Conservation (phyloP, 2,797 vertebrate species). For the Galagoides demidoff region DNA sequence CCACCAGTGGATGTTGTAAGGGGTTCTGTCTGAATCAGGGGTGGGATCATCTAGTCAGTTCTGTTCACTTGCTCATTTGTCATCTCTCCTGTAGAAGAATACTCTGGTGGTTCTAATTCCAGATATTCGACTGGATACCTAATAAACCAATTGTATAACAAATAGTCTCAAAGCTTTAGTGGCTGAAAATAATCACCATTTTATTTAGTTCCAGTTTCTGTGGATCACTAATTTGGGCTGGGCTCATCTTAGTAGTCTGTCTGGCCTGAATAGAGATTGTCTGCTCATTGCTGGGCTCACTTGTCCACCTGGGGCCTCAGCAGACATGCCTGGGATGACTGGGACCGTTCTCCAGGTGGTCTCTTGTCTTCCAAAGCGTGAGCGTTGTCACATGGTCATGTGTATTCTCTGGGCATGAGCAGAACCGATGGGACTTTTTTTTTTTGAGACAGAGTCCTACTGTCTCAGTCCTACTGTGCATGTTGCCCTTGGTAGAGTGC, state of each 20-base stretch:
- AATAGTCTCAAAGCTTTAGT: background rate
- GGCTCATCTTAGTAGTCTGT: background rate
- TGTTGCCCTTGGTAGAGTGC: too few relatives aligned
- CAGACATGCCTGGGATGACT: background rate
- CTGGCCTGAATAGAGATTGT: background rate
- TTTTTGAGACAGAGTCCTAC: too few relatives aligned
- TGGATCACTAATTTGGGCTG: background rate
- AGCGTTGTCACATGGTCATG: accelerated
- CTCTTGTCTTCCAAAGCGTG: background rate
- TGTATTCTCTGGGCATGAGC: background rate
- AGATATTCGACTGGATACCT: background rate
- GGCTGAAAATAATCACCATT: background rate
- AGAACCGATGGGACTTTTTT: background rate
- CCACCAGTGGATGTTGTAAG: background rate
- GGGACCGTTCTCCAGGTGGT: background rate
- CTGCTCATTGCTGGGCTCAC: background rate
- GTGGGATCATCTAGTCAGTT: background rate
- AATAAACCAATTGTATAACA: background rate
- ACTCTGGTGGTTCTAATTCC: background rate
- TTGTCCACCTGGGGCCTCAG: background rate
- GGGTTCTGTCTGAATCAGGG: background rate
- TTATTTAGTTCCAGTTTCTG: slow-evolving; percentile 16
- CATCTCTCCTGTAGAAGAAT: background rate
- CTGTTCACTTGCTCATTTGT: background rate
- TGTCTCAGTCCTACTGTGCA: too few relatives aligned